phyloP scores from a whole-genome alignment of 2,888 invertebrate genomes.

The Pecten maximus region DNA sequence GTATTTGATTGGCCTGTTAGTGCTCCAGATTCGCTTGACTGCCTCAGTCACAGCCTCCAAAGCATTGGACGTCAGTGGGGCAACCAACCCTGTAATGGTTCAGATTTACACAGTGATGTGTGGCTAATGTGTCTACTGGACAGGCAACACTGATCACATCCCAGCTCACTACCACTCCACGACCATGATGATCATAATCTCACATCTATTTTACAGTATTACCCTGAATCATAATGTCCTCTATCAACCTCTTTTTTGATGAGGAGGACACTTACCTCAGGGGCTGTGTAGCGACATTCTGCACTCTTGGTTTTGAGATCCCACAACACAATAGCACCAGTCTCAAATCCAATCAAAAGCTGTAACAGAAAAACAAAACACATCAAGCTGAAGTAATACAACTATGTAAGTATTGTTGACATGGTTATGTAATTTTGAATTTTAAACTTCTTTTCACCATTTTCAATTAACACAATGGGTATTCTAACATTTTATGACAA shows the following conservation, averaged over 20 bases:
- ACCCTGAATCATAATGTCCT: background rate
- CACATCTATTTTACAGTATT: background rate
- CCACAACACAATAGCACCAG: slow-evolving; percentile 97
- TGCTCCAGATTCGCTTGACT: background rate
- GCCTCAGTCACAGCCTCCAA: background rate
- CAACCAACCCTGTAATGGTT: slow-evolving; percentile 23
- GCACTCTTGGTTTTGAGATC: slow-evolving; percentile 93
- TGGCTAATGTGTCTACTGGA: slow-evolving; percentile 5
- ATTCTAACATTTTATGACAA: too few relatives aligned
- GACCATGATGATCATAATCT: background rate
- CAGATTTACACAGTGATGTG: background rate
- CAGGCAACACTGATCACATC: background rate
- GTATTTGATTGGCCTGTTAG: background rate
- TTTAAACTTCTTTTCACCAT: too few relatives aligned
- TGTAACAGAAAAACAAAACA: slow-evolving; percentile 82
- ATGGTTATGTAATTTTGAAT: too few relatives aligned
- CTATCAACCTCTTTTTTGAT: background rate
- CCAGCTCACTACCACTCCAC: background rate
- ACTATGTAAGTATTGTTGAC: too few relatives aligned
- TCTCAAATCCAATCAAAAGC: slow-evolving; percentile 98
- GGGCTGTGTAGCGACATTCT: slow-evolving; percentile 86
- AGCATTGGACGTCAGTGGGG: background rate
- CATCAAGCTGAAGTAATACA: background rate
- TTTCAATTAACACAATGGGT: too few relatives aligned
- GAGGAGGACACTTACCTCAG: slow-evolving; percentile 76